These are phyloP conservation scores for Meda fulgida DNA, from an alignment of 2,797 vertebrate species.

Conservation along the genomic window DNA sequence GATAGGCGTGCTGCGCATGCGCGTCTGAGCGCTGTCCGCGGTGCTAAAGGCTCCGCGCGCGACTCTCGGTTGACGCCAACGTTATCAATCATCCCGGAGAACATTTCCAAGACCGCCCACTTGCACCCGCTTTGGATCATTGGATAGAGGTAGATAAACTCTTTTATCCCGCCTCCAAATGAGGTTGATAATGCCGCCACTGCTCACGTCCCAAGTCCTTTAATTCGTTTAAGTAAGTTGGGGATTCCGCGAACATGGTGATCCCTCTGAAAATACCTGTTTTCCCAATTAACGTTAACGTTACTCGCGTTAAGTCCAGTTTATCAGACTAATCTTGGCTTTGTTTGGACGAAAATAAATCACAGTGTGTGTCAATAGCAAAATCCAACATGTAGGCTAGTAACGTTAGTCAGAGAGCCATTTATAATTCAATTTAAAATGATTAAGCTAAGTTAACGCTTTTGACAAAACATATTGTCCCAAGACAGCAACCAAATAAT, in stretches of 20 bases:
- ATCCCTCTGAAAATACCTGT: constrained; percentile 28
- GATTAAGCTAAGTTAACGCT: background rate
- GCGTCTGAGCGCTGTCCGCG: constrained; percentile 60
- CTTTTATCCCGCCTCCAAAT: constrained; percentile 18
- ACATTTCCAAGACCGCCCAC: constrained; percentile 10
- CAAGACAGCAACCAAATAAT: background rate
- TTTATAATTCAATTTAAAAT: background rate
- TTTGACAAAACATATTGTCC: background rate
- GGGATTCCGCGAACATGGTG: constrained; percentile 50
- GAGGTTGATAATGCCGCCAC: constrained; percentile 1
- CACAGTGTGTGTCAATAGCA: background rate
- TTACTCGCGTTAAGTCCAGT: constrained; percentile 17
- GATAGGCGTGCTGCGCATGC: constrained; percentile 23
- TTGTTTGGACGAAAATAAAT: constrained; percentile 8
- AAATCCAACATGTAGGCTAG: too few relatives aligned
- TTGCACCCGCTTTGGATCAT: constrained; percentile 20
- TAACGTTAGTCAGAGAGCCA: background rate
- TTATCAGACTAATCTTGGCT: constrained; percentile 34
- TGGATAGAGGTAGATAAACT: constrained; percentile 6
- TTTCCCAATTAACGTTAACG: background rate
- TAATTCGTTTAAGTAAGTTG: constrained; percentile 39
- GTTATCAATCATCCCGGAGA: background rate
- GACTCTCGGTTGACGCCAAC: background rate
- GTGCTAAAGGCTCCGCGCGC: constrained; percentile 56
- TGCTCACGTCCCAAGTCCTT: constrained; percentile 13